phyloP scores from a whole-genome alignment of 2,113 vertebrate species.

The Hoplias malabaricus region DNA sequence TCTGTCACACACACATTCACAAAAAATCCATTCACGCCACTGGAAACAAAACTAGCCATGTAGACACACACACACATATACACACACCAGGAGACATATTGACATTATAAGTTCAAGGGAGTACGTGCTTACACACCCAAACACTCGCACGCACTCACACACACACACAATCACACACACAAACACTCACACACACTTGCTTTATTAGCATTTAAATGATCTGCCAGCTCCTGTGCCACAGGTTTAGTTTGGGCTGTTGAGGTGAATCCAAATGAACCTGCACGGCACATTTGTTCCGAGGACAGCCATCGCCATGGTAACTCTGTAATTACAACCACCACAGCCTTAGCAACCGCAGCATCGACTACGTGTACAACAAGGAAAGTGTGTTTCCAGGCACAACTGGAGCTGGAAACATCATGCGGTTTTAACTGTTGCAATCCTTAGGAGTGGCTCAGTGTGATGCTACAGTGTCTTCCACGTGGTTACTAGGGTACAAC shows the following conservation, averaged over 20 bases:
- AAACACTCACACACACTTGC: constrained; percentile 1
- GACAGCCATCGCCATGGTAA: not conserved
- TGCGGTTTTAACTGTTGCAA: too few species aligned
- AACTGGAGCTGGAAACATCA: too few species aligned
- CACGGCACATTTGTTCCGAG: constrained; percentile 7
- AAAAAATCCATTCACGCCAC: not conserved
- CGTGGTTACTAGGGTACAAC: too few species aligned
- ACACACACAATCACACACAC: constrained; percentile 14
- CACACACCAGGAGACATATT: too few species aligned
- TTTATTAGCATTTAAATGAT: constrained; percentile 11
- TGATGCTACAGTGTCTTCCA: too few species aligned
- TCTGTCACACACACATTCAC: constrained; percentile 5
- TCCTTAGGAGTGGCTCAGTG: too few species aligned
- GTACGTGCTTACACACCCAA: not conserved
- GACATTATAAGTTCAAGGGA: not conserved
- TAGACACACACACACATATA: constrained; percentile 15
- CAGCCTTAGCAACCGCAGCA: not conserved
- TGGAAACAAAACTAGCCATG: not conserved
- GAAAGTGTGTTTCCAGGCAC: too few species aligned
- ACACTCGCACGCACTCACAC: constrained; percentile 25
- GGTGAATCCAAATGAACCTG: constrained; percentile 6
- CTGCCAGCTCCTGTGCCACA: not conserved
- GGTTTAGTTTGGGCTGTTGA: not conserved
- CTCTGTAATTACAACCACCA: constrained; percentile 23
- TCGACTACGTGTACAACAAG: too few species aligned